These are phyloP conservation scores for Caenorhabditis sulstoni DNA, from an alignment of 2,888 invertebrate species.

Conservation along the genomic window DNA sequence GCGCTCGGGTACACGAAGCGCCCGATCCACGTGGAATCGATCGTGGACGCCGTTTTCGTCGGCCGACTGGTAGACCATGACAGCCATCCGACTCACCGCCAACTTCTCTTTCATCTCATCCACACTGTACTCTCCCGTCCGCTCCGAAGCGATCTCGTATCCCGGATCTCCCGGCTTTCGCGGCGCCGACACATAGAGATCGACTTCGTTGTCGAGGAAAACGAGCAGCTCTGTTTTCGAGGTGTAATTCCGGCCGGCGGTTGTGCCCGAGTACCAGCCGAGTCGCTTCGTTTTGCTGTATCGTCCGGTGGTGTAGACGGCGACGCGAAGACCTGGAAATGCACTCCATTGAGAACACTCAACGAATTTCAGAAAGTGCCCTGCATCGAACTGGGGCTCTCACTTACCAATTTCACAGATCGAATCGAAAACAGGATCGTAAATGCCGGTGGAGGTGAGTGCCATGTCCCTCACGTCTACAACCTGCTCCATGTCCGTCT, in stretches of 20 bases:
- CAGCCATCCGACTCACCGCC: slow-evolving; percentile 13
- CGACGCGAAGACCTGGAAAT: slow-evolving; percentile 42
- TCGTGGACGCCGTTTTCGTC: slow-evolving; percentile 16
- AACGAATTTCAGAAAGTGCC: too few species aligned
- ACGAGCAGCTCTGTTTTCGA: slow-evolving; percentile 37
- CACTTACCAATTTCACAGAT: slow-evolving; percentile 31
- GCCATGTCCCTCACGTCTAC: slow-evolving; percentile 35
- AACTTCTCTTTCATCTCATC: slow-evolving; percentile 9
- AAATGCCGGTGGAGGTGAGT: neutral
- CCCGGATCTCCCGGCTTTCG: neutral
- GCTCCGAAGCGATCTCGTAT: neutral
- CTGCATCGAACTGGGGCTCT: too few species aligned
- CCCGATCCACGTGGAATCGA: neutral
- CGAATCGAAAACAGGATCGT: slow-evolving; percentile 2
- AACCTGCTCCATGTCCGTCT: neutral
- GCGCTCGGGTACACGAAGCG: slow-evolving; percentile 6
- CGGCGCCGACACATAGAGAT: slow-evolving; percentile 50
- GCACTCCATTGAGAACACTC: neutral
- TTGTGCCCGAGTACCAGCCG: slow-evolving; percentile 41
- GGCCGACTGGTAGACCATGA: slow-evolving; percentile 43
- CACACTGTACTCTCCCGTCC: neutral
- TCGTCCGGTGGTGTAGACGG: neutral
- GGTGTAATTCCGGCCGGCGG: slow-evolving; percentile 16
- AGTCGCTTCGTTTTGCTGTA: neutral
- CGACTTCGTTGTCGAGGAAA: slow-evolving; percentile 61